phyloP scores from a whole-genome alignment of 2,888 invertebrate genomes.

The Xestia xanthographa region DNA sequence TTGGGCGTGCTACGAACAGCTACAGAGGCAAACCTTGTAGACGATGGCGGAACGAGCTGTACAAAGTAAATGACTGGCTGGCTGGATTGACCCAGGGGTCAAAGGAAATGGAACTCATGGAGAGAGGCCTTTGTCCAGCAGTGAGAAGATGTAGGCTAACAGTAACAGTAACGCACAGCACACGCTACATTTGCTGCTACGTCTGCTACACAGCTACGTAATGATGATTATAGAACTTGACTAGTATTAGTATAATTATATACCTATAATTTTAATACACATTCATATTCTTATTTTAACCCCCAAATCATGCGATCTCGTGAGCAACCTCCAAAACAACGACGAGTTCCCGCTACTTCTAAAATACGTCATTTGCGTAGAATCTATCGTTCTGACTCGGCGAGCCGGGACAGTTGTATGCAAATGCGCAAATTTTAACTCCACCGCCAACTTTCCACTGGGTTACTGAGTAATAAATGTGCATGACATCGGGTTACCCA shows the following conservation, averaged over 20 bases:
- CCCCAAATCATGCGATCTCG: not conserved
- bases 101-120: not conserved
- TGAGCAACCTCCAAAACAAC: not conserved
- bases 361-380: conserved; percentile 79
- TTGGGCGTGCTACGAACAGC: conserved; percentile 6
- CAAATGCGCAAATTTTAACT: conserved; percentile 63
- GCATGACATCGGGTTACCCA: conserved; percentile 29
- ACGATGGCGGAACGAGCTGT: not conserved
- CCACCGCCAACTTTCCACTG: conserved; percentile 46
- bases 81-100: not conserved
- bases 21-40: not conserved
- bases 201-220: conserved; percentile 23
- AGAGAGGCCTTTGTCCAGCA: not conserved
- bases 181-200: not conserved
- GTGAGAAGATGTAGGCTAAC: not conserved
- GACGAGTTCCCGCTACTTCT: conserved; percentile 71
- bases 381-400: conserved; percentile 71
- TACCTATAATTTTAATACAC: not conserved
- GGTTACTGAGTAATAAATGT: conserved; percentile 36
- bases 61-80: not conserved
- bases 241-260: not conserved
- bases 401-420: conserved; percentile 67
- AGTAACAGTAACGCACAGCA: not conserved
- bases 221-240: not conserved
- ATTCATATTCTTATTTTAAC: not conserved